A percentile compares a stretch with the other conserved stretches of the same genome.
phyloP scores from a whole-genome alignment of 2,797 vertebrate genomes.

The Decapterus maruadsi region DNA sequence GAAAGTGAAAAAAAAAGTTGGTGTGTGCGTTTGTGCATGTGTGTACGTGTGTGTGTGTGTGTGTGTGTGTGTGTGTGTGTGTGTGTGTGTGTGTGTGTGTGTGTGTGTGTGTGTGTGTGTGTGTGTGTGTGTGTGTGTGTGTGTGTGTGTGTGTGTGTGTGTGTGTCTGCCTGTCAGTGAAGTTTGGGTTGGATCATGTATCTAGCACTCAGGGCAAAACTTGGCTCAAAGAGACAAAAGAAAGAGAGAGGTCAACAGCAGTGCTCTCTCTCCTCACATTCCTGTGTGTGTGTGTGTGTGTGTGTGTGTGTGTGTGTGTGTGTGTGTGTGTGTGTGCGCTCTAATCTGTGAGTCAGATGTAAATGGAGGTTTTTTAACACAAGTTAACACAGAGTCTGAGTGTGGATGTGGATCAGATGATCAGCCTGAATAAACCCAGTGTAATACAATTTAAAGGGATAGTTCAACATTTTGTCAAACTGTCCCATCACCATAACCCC shows the following conservation, averaged over 20 bases:
- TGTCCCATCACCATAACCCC: no score
- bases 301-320: constrained; percentile 28
- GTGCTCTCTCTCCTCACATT: constrained; percentile 33
- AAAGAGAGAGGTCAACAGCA: constrained; percentile 43
- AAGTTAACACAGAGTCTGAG: neutral
- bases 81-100: no score
- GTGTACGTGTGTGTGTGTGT: no score
- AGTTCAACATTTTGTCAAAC: no score
- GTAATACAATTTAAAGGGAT: no score
- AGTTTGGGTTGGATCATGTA: constrained; percentile 45
- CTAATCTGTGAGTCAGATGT: no score
- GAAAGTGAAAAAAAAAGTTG: neutral
- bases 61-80: neutral
- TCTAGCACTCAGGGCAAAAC: constrained; percentile 56
- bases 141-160: constrained; percentile 7
- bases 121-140: neutral
- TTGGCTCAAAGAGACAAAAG: constrained; percentile 49
- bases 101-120: no score
- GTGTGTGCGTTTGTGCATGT: neutral
- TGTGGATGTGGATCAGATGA: no score
- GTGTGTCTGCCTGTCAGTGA: constrained; percentile 11
- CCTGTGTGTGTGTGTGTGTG: constrained; percentile 4
- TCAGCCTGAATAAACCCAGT: no score
- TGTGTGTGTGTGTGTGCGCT: neutral
- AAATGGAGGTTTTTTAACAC: neutral